Conservation (phyloP, 2,888 invertebrate genomes). For the Eupithecia inturbata region DNA sequence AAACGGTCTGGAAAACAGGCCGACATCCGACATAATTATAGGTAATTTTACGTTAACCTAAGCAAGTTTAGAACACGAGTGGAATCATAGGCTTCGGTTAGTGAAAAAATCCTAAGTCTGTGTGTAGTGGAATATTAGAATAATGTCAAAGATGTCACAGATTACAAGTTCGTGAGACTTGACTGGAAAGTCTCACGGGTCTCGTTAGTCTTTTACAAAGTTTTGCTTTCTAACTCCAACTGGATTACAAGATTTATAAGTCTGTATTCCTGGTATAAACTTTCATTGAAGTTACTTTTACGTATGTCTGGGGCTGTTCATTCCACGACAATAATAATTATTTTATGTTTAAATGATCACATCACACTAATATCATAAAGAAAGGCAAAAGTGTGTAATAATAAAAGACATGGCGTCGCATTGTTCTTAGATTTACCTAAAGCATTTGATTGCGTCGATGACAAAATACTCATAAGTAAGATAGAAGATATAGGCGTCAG, state of each 20-base stretch:
- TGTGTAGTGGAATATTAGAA: background rate
- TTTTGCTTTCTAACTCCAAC: background rate
- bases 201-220: background rate
- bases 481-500: too few relatives aligned
- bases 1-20: background rate
- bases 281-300: background rate
- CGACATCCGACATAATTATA: background rate
- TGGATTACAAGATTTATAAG: background rate
- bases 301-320: background rate
- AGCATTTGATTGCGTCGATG: too few relatives aligned
- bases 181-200: background rate
- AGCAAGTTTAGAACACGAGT: background rate
- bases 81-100: too few relatives aligned
- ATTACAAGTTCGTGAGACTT: background rate
- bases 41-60: too few relatives aligned
- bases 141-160: background rate
- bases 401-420: too few relatives aligned
- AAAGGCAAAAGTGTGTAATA: too few relatives aligned
- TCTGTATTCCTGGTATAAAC: background rate
- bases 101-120: too few relatives aligned
- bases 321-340: too few relatives aligned
- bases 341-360: too few relatives aligned
- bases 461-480: too few relatives aligned
- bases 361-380: too few relatives aligned
- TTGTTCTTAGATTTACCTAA: too few relatives aligned